Base-by-base conservation (phyloP, 2,888 invertebrate genomes). In the Volucella zonaria region DNA sequence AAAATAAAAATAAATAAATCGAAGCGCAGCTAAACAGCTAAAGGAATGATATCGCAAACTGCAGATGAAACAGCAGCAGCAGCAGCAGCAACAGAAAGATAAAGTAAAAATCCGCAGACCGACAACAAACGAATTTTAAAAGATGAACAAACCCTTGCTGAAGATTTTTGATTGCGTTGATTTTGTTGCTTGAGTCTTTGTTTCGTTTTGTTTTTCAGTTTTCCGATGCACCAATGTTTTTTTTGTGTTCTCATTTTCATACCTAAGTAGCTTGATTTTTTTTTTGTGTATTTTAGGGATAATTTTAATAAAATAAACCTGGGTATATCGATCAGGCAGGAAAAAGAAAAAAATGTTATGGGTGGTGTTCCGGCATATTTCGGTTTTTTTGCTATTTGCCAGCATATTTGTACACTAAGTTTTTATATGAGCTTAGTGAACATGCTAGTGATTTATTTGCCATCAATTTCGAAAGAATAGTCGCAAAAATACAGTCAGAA, bases 1-100 rank as follows among this genome's bases (percentile, higher is more conserved):
- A 79, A 73, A 74, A 62, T 79, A 79, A 67, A 73, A 71, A 82
- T 62, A 82, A 79, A 85, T 81, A 85, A 85, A 85, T 81, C 71
- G 62, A 71, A 81, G 76, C 74, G 56, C 74, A 62, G 43, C 68
- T n/a, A n/a, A n/a, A 61, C 40, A 56, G 59, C 52, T 52, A 51
- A 40, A 51, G 43, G 66, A 49, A 66, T 67, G 38, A 80, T 71
- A 67, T 61, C 47, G 56, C 68, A 68, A 76, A 67, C 67, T 56
- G 56, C 68, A 68, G 58, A 68, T 42, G 47, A 67, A 79, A 43
- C 52, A 58, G 38, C 49, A 70, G 70, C 62, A 58, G 38, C 49
- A 70, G 70, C 62, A 68, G 45, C 23, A 71, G 64, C 18, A 47
- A 56, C 54, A 81, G 58, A 59, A 70, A 58, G 38, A 42, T 38